A percentile compares a stretch with the other conserved stretches of the same genome.
phyloP scores from a whole-genome alignment of 2,888 invertebrate genomes.

The Amorpha juglandis region DNA sequence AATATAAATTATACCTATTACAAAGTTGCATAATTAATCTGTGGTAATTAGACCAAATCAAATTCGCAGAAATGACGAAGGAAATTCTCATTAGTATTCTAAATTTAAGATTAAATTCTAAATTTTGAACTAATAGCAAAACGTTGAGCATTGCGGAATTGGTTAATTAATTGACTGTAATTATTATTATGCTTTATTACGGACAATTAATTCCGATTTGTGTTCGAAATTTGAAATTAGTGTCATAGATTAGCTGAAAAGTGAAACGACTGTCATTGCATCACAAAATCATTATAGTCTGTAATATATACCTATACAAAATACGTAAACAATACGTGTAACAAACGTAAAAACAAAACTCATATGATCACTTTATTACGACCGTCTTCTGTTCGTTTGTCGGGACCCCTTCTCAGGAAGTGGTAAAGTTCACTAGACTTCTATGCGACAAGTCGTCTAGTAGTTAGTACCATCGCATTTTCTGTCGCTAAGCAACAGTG shows the following conservation, averaged over 20 bases:
- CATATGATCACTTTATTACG: too few relatives aligned
- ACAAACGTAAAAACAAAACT: too few relatives aligned
- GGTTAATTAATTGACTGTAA: constrained; percentile 10
- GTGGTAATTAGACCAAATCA: not conserved
- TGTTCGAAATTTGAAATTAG: constrained; percentile 10
- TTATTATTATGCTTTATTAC: constrained; percentile 8
- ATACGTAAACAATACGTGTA: too few relatives aligned
- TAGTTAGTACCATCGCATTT: too few relatives aligned
- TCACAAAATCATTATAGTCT: not conserved
- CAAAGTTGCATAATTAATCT: not conserved
- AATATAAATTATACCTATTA: constrained; percentile 1
- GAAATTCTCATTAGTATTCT: constrained; percentile 10
- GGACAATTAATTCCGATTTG: constrained; percentile 11
- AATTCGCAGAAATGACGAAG: constrained; percentile 2
- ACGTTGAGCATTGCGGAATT: not conserved
- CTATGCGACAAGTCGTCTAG: too few relatives aligned
- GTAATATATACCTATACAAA: not conserved
- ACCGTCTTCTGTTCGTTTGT: too few relatives aligned
- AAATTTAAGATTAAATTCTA: constrained; percentile 10
- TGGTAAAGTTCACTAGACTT: too few relatives aligned
- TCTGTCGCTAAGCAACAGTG: too few relatives aligned
- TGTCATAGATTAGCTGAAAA: constrained; percentile 3
- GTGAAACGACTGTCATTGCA: constrained; percentile 3
- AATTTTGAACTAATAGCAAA: constrained; percentile 7
- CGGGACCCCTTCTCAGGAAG: too few relatives aligned